phyloP scores from a whole-genome alignment of 2,888 invertebrate species.

The Watsonalla binaria region DNA sequence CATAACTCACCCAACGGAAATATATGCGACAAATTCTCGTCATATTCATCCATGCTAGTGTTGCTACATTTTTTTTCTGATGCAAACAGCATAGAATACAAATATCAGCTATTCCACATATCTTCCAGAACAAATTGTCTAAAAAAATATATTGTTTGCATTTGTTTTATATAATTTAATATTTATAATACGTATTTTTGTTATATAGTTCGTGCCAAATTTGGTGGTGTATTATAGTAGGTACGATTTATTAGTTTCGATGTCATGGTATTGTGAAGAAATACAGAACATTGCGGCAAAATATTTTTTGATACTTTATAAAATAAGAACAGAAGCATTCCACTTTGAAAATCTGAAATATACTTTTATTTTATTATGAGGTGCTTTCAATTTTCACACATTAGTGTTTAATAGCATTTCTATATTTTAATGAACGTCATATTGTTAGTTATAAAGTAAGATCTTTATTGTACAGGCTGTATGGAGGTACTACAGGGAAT shows the following conservation, averaged over 20 bases:
- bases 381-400: background rate
- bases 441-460: background rate
- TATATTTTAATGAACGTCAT: background rate
- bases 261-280: slow-evolving; percentile 8
- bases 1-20: too few species aligned
- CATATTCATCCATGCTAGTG: too few species aligned
- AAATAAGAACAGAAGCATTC: slow-evolving; percentile 25
- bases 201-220: slow-evolving; percentile 28
- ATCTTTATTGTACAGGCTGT: background rate
- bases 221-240: slow-evolving; percentile 17
- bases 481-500: background rate
- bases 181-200: slow-evolving; percentile 12
- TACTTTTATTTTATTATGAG: background rate
- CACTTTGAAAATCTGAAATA: slow-evolving; percentile 8
- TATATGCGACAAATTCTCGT: too few species aligned
- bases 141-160: slow-evolving; percentile 10
- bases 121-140: too few species aligned
- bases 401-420: background rate
- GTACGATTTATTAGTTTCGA: slow-evolving; percentile 6
- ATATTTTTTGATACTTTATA: slow-evolving; percentile 28
- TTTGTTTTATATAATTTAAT: slow-evolving; percentile 3
- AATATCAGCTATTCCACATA: background rate
- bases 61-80: too few species aligned
- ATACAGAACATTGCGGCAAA: slow-evolving; percentile 21
- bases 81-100: too few species aligned